Evolutionary conservation across 2,797 vertebrate species (phyloP).

Genomic region (Sebastes variabilis): DNA sequence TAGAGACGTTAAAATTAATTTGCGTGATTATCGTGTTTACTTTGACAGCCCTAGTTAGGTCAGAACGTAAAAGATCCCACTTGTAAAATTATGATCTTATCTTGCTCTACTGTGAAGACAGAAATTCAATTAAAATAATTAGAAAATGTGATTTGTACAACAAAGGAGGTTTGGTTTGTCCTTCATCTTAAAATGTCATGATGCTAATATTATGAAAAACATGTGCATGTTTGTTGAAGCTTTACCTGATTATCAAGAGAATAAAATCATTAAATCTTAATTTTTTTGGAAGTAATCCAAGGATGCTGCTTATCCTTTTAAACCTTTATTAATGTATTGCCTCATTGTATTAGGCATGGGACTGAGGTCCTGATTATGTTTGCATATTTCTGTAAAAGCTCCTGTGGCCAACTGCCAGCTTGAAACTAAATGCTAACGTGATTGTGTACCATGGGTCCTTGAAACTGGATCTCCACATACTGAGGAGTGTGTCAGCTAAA

Average conservation of each 20-base stretch:
- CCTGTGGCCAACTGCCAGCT: conserved; percentile 51
- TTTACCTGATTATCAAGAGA: not conserved
- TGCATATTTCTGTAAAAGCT: conserved; percentile 60
- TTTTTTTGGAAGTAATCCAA: conserved; percentile 10
- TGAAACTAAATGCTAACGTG: conserved; percentile 29
- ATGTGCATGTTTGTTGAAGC: not conserved
- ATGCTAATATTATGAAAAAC: not conserved
- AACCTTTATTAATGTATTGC: conserved; percentile 32
- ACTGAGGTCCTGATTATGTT: conserved; percentile 37
- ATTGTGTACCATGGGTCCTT: conserved; percentile 13
- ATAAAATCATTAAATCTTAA: not conserved
- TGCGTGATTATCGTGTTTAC: not conserved
- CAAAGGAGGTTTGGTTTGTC: not conserved
- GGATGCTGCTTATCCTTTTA: conserved; percentile 22
- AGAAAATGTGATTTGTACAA: not conserved
- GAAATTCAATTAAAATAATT: not conserved
- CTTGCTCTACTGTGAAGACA: not conserved
- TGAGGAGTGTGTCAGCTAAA: not conserved
- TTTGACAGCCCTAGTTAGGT: not conserved
- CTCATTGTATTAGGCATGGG: conserved; percentile 19
- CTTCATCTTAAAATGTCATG: not conserved
- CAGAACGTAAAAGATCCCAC: not conserved
- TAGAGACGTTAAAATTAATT: not conserved
- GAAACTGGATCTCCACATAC: conserved; percentile 16
- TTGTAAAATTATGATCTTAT: not conserved